A percentile compares a stretch with the other conserved stretches of the same genome.
Evolutionary conservation across 2,888 invertebrate species (phyloP).

Genomic region (Euspilapteryx auroguttella): DNA sequence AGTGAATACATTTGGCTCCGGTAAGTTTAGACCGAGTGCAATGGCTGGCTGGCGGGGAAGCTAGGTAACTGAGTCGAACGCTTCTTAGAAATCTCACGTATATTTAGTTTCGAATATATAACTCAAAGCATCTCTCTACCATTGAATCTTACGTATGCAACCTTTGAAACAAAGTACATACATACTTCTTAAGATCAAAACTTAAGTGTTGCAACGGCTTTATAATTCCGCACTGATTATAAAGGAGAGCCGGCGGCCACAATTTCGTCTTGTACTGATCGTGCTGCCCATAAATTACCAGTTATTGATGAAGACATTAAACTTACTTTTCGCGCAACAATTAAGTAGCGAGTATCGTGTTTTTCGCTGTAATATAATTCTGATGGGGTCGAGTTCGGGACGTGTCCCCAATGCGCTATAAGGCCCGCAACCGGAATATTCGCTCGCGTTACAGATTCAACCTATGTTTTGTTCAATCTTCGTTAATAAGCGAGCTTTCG

Average conservation of each 20-base stretch:
- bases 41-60: too few species aligned
- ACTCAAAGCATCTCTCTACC: too few species aligned
- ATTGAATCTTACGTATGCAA: conserved; percentile 42
- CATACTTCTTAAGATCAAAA: background rate
- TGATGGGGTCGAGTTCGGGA: conserved; percentile 11
- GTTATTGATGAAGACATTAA: conserved; percentile 63
- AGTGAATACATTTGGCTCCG: too few species aligned
- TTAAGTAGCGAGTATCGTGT: conserved; percentile 16
- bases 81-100: too few species aligned
- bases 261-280: conserved; percentile 58
- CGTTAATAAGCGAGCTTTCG: conserved; percentile 35
- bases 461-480: conserved; percentile 25
- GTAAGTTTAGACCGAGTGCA: too few species aligned
- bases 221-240: conserved; percentile 60
- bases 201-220: conserved; percentile 41
- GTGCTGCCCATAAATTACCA: conserved; percentile 58
- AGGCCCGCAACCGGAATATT: conserved; percentile 19
- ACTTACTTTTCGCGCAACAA: conserved; percentile 36
- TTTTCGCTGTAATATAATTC: conserved; percentile 13
- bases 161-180: conserved; percentile 6
- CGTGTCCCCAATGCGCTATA: conserved; percentile 31
- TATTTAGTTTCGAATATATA: too few species aligned
- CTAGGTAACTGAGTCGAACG: too few species aligned
- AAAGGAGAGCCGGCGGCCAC: conserved; percentile 66
- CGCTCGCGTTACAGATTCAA: conserved; percentile 25